Conservation (phyloP, 2,113 vertebrate genomes). For the Bambusicola thoracicus region DNA sequence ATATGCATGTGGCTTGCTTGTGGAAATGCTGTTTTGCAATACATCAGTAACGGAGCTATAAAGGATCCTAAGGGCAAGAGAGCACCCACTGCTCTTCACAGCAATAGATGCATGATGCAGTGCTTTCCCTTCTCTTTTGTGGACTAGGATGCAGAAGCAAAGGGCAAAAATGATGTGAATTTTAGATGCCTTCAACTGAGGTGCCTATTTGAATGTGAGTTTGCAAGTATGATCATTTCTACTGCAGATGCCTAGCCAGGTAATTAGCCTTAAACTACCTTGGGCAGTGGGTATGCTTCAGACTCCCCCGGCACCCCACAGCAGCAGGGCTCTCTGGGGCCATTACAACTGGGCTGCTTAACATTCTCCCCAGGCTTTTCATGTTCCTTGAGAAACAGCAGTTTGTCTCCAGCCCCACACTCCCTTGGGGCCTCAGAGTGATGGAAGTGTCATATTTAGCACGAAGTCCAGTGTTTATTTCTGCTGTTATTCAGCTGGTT, state of each 20-base stretch:
- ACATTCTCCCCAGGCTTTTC: slow-evolving; percentile 8
- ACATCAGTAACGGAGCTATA: neutral
- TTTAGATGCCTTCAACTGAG: neutral
- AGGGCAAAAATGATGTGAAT: neutral
- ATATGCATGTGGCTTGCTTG: fast-evolving
- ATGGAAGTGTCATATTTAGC: slow-evolving; percentile 38
- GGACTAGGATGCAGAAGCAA: neutral
- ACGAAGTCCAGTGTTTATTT: slow-evolving; percentile 3
- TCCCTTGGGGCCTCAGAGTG: neutral
- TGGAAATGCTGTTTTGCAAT: neutral
- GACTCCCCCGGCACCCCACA: neutral
- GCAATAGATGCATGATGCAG: neutral
- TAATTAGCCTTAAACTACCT: neutral
- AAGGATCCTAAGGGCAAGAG: neutral
- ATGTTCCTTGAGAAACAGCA: neutral
- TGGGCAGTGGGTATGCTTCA: neutral
- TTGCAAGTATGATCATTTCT: neutral
- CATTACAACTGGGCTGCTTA: neutral
- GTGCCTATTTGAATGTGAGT: neutral
- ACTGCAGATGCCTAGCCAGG: neutral
- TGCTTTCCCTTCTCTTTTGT: neutral
- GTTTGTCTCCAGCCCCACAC: neutral
- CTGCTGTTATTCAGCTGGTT: slow-evolving; percentile 20
- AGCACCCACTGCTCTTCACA: neutral
- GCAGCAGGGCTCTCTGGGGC: neutral